phyloP scores from a whole-genome alignment of 2,113 vertebrate species.

The Festucalex cinctus region DNA sequence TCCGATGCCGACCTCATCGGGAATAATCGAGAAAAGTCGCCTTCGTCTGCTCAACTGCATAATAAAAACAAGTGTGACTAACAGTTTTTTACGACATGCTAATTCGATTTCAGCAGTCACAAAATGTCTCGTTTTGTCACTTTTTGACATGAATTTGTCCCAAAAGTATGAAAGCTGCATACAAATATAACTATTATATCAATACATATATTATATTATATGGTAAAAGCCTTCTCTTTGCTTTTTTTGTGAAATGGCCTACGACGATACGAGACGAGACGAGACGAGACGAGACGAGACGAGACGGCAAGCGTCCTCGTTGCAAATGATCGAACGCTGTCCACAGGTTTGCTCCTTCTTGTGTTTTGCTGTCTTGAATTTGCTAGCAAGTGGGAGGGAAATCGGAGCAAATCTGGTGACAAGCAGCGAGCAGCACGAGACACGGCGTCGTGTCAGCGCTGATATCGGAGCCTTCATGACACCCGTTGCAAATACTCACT shows the following conservation, averaged over 20 bases:
- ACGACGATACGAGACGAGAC: too few species aligned
- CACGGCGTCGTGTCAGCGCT: slow-evolving; percentile 2
- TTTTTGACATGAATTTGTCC: background rate
- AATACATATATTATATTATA: too few species aligned
- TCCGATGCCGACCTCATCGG: background rate
- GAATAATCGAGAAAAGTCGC: background rate
- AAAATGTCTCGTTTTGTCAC: background rate
- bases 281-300: too few species aligned
- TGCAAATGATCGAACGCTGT: too few species aligned
- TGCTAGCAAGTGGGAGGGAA: slow-evolving; percentile 23
- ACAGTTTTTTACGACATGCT: slow-evolving; percentile 2
- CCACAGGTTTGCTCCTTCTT: slow-evolving; percentile 6
- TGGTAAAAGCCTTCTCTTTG: too few species aligned
- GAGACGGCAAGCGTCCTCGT: too few species aligned
- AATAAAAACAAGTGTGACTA: slow-evolving; percentile 3
- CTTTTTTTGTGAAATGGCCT: too few species aligned
- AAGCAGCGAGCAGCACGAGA: slow-evolving; percentile 24
- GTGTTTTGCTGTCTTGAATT: slow-evolving; percentile 47
- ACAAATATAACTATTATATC: too few species aligned
- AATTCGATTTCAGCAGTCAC: background rate
- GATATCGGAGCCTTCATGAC: background rate
- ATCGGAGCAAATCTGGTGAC: slow-evolving; percentile 10
- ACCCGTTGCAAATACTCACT: slow-evolving; percentile 74
- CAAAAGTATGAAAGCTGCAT: background rate
- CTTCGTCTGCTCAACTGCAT: background rate